Base-by-base conservation (phyloP, 2,113 vertebrate genomes). In the Capricornis sumatraensis region DNA sequence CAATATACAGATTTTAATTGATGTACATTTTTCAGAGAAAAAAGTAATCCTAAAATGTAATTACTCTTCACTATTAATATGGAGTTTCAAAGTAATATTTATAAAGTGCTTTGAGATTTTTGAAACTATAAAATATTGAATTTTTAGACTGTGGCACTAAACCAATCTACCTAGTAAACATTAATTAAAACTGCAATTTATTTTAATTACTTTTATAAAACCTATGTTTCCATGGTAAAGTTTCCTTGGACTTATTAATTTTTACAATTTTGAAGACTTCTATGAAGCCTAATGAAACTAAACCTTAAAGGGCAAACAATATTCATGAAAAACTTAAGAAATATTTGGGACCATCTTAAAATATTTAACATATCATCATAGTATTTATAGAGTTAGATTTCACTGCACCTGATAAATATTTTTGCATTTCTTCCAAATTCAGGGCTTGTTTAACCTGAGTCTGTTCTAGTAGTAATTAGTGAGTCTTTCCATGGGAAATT, bases 381-480 rank as follows among this genome's bases (percentile, higher is more conserved):
- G 28, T 79, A 93, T 78, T 92, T 93, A 58, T 30, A 91, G 30
- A 84, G 43, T 45, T 92, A 76, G 21, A 23, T 91, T 94, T 27
- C 16, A 33, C 19, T 71, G 43, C 79, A 96, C 87, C 36, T 97
- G 62, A 86, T 92, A 97, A 93, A 95, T 95, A 93, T 85, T 89
- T 94, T 96, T 96, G 3, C 71, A 60, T 91, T 98, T 94, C 53
- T 95, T 97, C 88, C 30, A 84, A 96, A 62, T 96, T 97, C 50
- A 93, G 15, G 23, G 53, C 50, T 94, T 95, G 7, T 94, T 96
- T 74, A 95, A 94, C 71, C 52, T 89, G 83, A 91, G 96, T 97
- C 96, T 95, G 55, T 57, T 91, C 17, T 53, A 14, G 5, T 58
- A 28, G 60, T 91, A 91, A 98, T 98, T 97, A 96, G 55, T 79